A percentile compares a stretch with the other conserved stretches of the same genome.
phyloP scores from a whole-genome alignment of 2,888 invertebrate species.

The Lithophane ornitopus region DNA sequence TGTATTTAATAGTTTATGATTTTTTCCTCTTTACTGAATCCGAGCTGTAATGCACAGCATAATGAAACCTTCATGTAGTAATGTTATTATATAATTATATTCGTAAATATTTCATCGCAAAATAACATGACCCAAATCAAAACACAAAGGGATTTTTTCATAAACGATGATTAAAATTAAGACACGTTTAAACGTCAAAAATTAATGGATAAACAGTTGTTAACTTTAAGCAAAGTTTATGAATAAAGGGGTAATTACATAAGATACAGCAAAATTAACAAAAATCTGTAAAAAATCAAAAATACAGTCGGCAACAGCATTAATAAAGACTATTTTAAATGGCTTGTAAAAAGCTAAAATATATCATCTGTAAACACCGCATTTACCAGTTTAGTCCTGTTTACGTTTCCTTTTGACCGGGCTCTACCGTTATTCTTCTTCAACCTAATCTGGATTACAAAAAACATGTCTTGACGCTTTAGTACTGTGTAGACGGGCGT shows the following conservation, averaged over 20 bases:
- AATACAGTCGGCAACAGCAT: slow-evolving; percentile 26
- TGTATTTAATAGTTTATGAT: too few relatives aligned
- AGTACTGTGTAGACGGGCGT: slow-evolving; percentile 60
- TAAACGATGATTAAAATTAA: too few relatives aligned
- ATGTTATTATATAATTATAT: not conserved
- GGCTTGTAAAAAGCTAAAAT: slow-evolving; percentile 53
- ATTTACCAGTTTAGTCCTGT: slow-evolving; percentile 67
- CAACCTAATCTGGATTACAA: slow-evolving; percentile 80
- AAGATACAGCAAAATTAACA: slow-evolving; percentile 8
- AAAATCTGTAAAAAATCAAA: slow-evolving; percentile 22
- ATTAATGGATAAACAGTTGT: too few relatives aligned
- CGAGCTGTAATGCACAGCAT: not conserved
- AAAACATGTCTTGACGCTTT: slow-evolving; percentile 74
- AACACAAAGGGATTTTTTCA: not conserved
- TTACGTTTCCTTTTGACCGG: slow-evolving; percentile 77
- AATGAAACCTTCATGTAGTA: not conserved
- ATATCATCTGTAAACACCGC: slow-evolving; percentile 58
- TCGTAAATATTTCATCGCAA: not conserved
- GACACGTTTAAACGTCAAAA: too few relatives aligned
- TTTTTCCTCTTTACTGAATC: not conserved
- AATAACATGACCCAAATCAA: not conserved
- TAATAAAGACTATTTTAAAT: slow-evolving; percentile 55
- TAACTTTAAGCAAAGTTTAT: too few relatives aligned
- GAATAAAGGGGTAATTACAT: slow-evolving; percentile 8
- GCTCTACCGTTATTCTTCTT: slow-evolving; percentile 77